Evolutionary conservation across 2,797 vertebrate species (phyloP), one percentile per base, ranked within the genome.

Genomic region (Leucoraja ocellata): DNA sequence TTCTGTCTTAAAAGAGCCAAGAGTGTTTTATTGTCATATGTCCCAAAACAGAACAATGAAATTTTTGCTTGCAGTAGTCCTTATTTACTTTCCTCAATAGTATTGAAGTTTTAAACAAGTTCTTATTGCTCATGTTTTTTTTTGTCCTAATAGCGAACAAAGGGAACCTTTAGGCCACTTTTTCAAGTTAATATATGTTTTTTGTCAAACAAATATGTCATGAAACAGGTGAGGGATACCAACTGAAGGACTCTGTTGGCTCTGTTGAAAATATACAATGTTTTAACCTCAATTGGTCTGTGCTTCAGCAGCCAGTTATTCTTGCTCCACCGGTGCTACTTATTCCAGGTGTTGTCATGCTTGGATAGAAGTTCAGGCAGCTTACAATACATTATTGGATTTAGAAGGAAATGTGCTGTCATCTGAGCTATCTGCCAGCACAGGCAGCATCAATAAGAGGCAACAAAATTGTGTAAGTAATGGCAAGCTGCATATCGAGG

Each of bases 321-420:
- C 58, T 16, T 18, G 58, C 21, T 88, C n/a, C 84, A 88, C 61
- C 8, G n/a, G 21, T 32, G 36, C n/a, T 68, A 84, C 81, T 84
- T 61, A 61, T 28, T 84, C 21, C 81, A 84, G 84, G 84, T 88
- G n/a, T 68, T 84, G 63, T 23, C n/a, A 32, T 88, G 32, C 84
- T 88, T 21, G 10, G n/a, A 88, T 68, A 68, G 63, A 68, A 68
- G 63, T 88, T 88, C 61, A 32, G 32, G 61, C 18, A 1, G 4
- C 6, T 68, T 32, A 32, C 58, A 68, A 21, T 68, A 68, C 63
- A 88, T 88, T 88, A 36, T 88, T 63, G 1, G n/a, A 65, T 88
- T 88, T 68, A 88, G 84, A 88, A 32, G 84, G 84, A 88, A 88
- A 88, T 39, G 63, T 88, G 65, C 84, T 88, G 84, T 88, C 63